Evolutionary conservation across 2,888 invertebrate species (phyloP), one percentile per base, ranked within the genome.

Genomic region (Erannis defoliaria): DNA sequence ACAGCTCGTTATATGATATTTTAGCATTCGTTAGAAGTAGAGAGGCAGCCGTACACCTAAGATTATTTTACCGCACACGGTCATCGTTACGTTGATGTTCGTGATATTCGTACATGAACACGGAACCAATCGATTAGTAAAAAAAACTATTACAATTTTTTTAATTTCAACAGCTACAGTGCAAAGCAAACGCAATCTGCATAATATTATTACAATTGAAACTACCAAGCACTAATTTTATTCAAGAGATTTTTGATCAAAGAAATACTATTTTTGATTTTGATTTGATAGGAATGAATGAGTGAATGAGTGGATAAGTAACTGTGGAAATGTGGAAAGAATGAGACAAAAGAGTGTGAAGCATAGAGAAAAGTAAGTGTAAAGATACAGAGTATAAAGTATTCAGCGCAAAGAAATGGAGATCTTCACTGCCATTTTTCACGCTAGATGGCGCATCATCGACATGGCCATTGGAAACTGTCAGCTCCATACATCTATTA

Each of bases 31-130:
- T 19, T 46, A 46, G 10, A 46, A 23, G 14, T 23, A 3, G 29
- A n/a, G 2, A 1, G 18, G 12, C 6, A 18, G 16, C 16, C 6
- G 29, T 18, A 6, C 31, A 46, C 26, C 26, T 26, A 26, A 26
- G 5, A 6, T 26, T 26, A 6, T 4, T 26, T 26, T 26, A 26
- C 26, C 26, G 26, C 8, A 4, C 26, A 26, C 2, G 23, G 35
- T 55, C 45, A 55, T 45, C 23, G 54, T 45, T 45, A 46, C 33
- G 31, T 12, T 12, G 31, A 31, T 46, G 14, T 46, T 46, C 19
- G 31, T 46, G 18, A 31, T 19, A 31, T 9, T 12, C 12, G 16
- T 1, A 46, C 8, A 33, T 12, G 5, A 14, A 43, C 43, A 23
- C 40, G 19, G 4, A 4, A 8, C 6, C n/a, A 4, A 8, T 12